phyloP scores from a whole-genome alignment of 2,113 vertebrate species.

The Amblyopsis rosae region DNA sequence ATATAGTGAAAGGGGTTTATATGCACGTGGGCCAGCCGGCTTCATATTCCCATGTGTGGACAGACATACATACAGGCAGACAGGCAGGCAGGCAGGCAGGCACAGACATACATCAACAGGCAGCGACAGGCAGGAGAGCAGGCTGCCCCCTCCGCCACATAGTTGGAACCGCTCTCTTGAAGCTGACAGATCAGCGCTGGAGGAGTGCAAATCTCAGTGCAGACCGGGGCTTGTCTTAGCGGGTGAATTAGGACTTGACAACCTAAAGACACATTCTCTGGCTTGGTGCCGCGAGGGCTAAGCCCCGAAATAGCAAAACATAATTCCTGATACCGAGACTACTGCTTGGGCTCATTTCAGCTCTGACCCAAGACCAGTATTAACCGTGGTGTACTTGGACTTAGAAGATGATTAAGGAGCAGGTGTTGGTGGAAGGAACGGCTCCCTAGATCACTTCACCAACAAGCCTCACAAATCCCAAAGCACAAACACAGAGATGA shows the following conservation, averaged over 20 bases:
- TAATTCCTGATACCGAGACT: slow-evolving; percentile 29
- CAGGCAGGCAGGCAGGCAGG: background rate
- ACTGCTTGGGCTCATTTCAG: slow-evolving; percentile 26
- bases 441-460: background rate
- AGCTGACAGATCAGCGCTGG: slow-evolving; percentile 24
- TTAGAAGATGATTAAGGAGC: background rate
- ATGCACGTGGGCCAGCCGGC: background rate
- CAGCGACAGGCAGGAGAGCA: background rate
- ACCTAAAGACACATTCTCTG: slow-evolving; percentile 43
- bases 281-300: slow-evolving; percentile 33
- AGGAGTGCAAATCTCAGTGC: slow-evolving; percentile 44
- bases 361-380: background rate
- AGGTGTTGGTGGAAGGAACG: slow-evolving; percentile 22
- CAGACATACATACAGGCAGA: background rate
- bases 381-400: background rate
- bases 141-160: background rate
- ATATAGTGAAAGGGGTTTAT: background rate
- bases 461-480: background rate
- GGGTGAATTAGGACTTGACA: slow-evolving; percentile 40
- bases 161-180: slow-evolving; percentile 33
- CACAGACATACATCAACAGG: background rate
- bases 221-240: slow-evolving; percentile 27
- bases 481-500: slow-evolving; percentile 4
- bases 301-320: slow-evolving; percentile 47
- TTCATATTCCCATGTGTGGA: background rate